Conservation (phyloP, 1,140 invertebrate genomes). For the Ostrea edulis region DNA sequence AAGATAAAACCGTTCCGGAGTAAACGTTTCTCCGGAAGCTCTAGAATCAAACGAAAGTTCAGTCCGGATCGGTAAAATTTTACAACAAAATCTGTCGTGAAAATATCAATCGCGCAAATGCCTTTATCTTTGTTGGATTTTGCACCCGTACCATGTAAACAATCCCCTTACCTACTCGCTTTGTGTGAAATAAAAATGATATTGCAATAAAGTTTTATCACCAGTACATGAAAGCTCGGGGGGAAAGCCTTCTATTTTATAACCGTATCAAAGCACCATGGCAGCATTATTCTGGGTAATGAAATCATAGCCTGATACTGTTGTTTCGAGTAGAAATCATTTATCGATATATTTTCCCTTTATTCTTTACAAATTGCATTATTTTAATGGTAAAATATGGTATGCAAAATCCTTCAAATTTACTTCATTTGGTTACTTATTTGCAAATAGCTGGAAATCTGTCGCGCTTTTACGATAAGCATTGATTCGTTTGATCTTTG, state of each 20-base stretch:
- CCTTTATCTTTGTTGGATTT: constrained; percentile 32
- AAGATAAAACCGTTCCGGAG: constrained; percentile 14
- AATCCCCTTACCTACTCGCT: constrained; percentile 31
- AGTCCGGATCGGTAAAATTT: constrained; percentile 38
- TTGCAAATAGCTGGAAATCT: background rate
- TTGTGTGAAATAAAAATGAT: constrained; percentile 39
- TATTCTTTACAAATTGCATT: constrained; percentile 31
- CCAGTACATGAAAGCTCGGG: background rate
- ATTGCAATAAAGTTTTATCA: constrained; percentile 33
- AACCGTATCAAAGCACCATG: background rate
- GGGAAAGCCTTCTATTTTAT: background rate
- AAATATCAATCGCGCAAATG: constrained; percentile 17
- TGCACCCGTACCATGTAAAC: constrained; percentile 36
- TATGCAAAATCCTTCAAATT: background rate
- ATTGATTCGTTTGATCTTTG: background rate
- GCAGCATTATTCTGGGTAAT: constrained; percentile 6
- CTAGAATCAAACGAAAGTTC: constrained; percentile 16
- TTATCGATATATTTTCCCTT: constrained; percentile 29
- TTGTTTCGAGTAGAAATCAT: constrained; percentile 30
- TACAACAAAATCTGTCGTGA: constrained; percentile 32
- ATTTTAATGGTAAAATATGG: constrained; percentile 26
- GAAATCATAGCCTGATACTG: constrained; percentile 18
- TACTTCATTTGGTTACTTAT: constrained; percentile 7
- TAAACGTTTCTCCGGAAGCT: constrained; percentile 33
- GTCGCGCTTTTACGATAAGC: background rate